Evolutionary conservation across 2,888 invertebrate genomes (phyloP), one percentile per base, ranked within the genome.

Genomic region (Drosophila longiperda): DNA sequence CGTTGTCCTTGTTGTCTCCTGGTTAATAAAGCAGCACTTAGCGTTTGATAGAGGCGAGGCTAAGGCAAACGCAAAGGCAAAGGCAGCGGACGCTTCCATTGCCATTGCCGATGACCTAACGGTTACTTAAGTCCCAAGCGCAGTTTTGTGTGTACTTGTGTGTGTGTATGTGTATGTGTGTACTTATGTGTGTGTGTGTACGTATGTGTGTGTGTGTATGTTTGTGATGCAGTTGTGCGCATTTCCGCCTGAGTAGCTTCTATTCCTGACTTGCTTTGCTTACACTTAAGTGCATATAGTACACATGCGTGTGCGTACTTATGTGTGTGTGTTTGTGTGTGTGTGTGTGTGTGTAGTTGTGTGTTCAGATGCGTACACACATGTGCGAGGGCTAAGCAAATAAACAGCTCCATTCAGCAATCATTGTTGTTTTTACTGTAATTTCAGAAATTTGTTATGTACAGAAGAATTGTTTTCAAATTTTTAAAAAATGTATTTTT

Each of bases 11-110:
- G 68, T 69, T 83, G 75, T 59, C 62, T 72, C 38, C 77, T 70
- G 67, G 85, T 71, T 83, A 83, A 87, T 83, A 83, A 87, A 87
- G 86, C 80, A 83, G 88, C 88, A 88, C 83, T 83, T 85, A 80
- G 78, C 71, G 67, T 63, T 72, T 68, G 73, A 80, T 80, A 58
- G 68, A 72, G 66, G 65, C 55, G 72, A 72, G 63, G 58, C 68
- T 71, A 61, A 59, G 72, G 63, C 62, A 68, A 63, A 64, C 62
- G 57, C 60, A 69, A 62, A 62, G 59, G 57, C 60, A 69, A 62
- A 62, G 59, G 49, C 65, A 52, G 50, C 65, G 66, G 66, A 62
- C 60, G 50, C 53, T 45, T 42, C 68, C 72, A 75, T 53, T 57
- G 61, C 60, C 64, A 60, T 65, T 78, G 66, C 42, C 78, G 49